phyloP scores from a whole-genome alignment of 2,113 vertebrate species.

The Chaenocephalus aceratus region DNA sequence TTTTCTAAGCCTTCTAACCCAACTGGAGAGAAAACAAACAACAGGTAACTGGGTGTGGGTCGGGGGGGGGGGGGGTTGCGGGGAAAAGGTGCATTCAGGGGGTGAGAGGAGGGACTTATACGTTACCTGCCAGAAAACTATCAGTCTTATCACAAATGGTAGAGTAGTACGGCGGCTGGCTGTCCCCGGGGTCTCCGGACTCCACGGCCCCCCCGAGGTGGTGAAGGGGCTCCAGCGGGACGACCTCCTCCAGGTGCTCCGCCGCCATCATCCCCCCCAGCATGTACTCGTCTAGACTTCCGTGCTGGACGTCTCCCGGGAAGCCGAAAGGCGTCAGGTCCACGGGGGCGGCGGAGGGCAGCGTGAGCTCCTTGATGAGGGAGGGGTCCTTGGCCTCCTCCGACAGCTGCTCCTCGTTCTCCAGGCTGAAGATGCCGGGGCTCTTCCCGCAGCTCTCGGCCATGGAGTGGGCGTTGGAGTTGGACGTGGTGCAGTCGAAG shows the following conservation, averaged over 20 bases:
- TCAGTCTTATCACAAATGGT: conserved; percentile 87
- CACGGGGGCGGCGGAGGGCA: conserved; percentile 73
- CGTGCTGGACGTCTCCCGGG: conserved; percentile 46
- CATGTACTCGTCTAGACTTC: conserved; percentile 76
- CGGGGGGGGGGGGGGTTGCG: conserved; percentile 51
- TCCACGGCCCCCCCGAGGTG: conserved; percentile 48
- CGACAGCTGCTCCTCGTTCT: conserved; percentile 85
- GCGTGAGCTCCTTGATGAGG: conserved; percentile 84
- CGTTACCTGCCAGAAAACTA: conserved; percentile 89
- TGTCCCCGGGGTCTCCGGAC: conserved; percentile 59
- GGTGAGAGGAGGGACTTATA: conserved; percentile 81
- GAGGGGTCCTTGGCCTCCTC: conserved; percentile 86
- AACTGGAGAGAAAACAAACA: conserved; percentile 80
- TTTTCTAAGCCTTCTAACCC: conserved; percentile 74
- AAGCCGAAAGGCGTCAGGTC: conserved; percentile 82
- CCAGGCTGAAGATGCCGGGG: conserved; percentile 87
- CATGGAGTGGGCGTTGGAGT: conserved; percentile 86
- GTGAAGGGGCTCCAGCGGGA: conserved; percentile 67
- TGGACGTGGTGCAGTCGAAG: conserved; percentile 86
- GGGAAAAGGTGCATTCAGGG: conserved; percentile 84
- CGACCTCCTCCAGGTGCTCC: conserved; percentile 55
- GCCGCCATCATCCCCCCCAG: conserved; percentile 71
- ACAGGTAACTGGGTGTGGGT: conserved; percentile 61
- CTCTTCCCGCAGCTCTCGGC: conserved; percentile 87
- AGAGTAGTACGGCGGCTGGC: conserved; percentile 83